Evolutionary conservation across 2,797 vertebrate species (phyloP).

Genomic region (Rhinoraja longicauda): DNA sequence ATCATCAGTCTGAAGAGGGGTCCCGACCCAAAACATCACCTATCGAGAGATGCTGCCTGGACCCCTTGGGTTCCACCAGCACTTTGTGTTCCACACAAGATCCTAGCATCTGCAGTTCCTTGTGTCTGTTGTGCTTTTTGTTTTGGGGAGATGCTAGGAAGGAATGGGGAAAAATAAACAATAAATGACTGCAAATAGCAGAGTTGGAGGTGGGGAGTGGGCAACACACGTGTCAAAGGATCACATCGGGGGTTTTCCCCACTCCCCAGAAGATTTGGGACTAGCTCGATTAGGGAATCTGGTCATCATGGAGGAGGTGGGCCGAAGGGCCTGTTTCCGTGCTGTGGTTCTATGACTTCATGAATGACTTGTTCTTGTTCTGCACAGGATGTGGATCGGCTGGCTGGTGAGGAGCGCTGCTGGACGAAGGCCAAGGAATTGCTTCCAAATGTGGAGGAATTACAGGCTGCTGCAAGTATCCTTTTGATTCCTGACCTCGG

Average conservation of each 20-base stretch:
- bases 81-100: background rate
- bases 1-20: no score
- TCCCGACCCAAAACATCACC: no score
- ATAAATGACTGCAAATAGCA: background rate
- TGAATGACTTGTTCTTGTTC: constrained; percentile 10
- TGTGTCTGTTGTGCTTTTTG: background rate
- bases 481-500: constrained; percentile 49
- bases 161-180: background rate
- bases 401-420: constrained; percentile 63
- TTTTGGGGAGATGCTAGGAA: background rate
- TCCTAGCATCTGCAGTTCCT: no score
- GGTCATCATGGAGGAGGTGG: no score
- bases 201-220: background rate
- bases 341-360: background rate
- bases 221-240: no score
- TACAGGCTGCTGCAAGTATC: constrained; percentile 74
- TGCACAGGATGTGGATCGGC: constrained; percentile 73
- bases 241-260: no score
- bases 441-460: constrained; percentile 62
- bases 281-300: no score
- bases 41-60: no score
- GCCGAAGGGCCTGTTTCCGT: no score
- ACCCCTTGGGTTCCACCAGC: no score
- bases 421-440: constrained; percentile 68
- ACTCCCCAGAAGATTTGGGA: no score